Evolutionary conservation across 2,888 invertebrate species (phyloP).

Genomic region (Heliconius ismenius): DNA sequence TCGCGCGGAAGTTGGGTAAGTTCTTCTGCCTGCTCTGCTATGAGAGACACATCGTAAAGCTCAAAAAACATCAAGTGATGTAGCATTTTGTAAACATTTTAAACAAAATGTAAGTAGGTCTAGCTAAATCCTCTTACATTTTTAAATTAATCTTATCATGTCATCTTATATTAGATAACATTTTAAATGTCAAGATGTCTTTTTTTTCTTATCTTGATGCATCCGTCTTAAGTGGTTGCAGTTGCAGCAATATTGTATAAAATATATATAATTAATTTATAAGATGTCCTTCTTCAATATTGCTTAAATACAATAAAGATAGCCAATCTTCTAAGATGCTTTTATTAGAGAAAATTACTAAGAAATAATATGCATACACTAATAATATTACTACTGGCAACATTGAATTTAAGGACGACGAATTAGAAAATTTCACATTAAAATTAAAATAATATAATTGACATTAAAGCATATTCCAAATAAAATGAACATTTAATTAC

Average conservation of each 20-base stretch:
- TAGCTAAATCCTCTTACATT: background rate
- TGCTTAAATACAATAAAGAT: background rate
- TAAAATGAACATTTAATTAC: background rate
- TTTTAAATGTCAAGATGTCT: slow-evolving; percentile 8
- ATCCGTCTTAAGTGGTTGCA: background rate
- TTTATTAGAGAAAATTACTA: background rate
- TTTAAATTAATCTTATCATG: background rate
- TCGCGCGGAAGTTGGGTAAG: too few relatives aligned
- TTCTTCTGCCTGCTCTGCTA: too few relatives aligned
- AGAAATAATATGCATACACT: background rate
- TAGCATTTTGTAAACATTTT: too few relatives aligned
- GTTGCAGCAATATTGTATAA: slow-evolving; percentile 10
- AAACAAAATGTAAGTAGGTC: background rate
- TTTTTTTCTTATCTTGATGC: slow-evolving; percentile 14
- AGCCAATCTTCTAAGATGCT: too few relatives aligned
- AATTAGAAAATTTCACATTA: too few relatives aligned
- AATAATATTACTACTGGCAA: too few relatives aligned
- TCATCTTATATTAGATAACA: background rate
- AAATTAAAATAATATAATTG: too few relatives aligned
- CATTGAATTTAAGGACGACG: too few relatives aligned
- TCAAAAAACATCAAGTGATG: too few relatives aligned
- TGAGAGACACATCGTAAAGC: too few relatives aligned
- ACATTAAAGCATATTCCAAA: background rate
- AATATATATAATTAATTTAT: background rate
- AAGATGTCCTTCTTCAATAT: background rate